Evolutionary conservation across 2,888 invertebrate genomes (phyloP), one percentile per base, ranked within the genome.

Genomic region (Acanthosepion esculentum): DNA sequence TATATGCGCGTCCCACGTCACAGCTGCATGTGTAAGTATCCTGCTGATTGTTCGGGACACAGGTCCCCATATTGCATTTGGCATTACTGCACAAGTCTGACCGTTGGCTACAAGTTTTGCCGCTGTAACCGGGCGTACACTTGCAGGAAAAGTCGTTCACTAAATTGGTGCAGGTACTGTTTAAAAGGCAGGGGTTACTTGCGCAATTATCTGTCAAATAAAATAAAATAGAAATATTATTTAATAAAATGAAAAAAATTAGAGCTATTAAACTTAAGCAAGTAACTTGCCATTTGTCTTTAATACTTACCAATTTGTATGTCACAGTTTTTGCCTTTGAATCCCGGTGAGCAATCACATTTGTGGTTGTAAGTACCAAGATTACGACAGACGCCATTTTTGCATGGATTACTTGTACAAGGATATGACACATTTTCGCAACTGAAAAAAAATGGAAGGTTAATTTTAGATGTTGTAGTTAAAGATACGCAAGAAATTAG

Each of bases 281-380:
- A 55, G 55, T 4, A 18, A 4, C 0, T 20, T 4, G 20, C 18
- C 55, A 4, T 10, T 20, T 59, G 41, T 41, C 41, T 2, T n/a
- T 92, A 4, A 10, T 64, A 94, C 95, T 92, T 93, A 96, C 96
- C 95, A 26, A 95, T 95, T 94, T 96, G 96, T 48, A 97, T 98
- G 97, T 99, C 99, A 97, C 99, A 99, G 95, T 98, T 98, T 94
- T 98, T 98, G 93, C 99, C 99, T 6, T 98, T 98, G 97, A 98
- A 99, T 1, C 99, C 99, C 97, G 98, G 98, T 78, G 98, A 98
- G 97, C 99, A 99, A 95, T 98, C 98, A 96, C 99, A 99, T 96
- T 98, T 98, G 20, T 23, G 33, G n/a, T 78, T 78, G 12, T 78
- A 12, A 33, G 78, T 78, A 4, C 78, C 78, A 7, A 78, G 78